phyloP scores from a whole-genome alignment of 2,797 vertebrate species.

The Paramormyrops hopkinsi region DNA sequence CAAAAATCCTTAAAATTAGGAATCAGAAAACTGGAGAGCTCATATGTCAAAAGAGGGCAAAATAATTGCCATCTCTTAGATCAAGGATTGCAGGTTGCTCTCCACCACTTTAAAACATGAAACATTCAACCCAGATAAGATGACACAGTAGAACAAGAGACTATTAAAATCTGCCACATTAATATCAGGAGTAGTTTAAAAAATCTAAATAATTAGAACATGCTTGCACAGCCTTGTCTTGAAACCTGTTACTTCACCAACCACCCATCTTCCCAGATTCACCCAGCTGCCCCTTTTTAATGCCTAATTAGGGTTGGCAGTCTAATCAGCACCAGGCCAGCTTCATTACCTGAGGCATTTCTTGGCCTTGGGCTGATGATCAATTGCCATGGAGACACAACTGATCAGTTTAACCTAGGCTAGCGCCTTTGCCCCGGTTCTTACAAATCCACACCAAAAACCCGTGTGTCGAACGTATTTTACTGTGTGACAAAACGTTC shows the following conservation, averaged over 20 bases:
- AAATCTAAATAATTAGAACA: background rate
- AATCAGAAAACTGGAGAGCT: background rate
- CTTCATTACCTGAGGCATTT: background rate
- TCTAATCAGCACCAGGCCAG: background rate
- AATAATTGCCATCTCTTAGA: background rate
- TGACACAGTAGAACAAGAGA: background rate
- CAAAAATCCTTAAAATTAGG: background rate
- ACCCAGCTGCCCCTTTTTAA: background rate
- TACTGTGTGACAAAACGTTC: background rate
- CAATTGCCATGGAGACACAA: background rate
- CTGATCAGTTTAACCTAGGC: background rate
- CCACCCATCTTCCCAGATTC: background rate
- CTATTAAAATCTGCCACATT: background rate
- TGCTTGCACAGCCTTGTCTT: background rate
- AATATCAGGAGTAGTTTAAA: background rate
- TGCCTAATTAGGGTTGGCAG: background rate
- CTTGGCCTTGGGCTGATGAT: background rate
- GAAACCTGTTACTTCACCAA: background rate
- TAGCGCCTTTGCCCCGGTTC: background rate
- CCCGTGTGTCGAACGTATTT: background rate
- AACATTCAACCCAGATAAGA: background rate
- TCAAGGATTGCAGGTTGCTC: background rate
- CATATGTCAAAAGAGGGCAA: background rate
- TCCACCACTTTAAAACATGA: background rate
- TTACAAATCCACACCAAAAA: background rate